phyloP scores from a whole-genome alignment of 2,888 invertebrate species.

The Elegia similella region DNA sequence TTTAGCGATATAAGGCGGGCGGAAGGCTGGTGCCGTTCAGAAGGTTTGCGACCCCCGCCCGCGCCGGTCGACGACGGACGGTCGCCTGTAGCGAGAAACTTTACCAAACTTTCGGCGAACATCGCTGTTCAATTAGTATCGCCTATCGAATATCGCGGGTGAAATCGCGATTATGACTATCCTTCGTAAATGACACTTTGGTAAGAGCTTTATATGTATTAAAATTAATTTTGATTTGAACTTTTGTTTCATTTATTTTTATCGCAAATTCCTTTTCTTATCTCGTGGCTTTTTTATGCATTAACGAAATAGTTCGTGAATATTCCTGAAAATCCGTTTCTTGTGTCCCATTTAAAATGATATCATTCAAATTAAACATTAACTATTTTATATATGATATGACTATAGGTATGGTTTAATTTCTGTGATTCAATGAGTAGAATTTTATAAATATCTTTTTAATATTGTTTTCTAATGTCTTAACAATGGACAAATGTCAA shows the following conservation, averaged over 20 bases:
- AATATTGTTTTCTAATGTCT: too few relatives aligned
- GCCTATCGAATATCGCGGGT: constrained; percentile 9
- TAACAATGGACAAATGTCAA: too few relatives aligned
- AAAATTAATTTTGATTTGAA: background rate
- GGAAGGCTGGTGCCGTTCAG: constrained; percentile 51
- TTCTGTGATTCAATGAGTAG: too few relatives aligned
- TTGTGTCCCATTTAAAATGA: too few relatives aligned
- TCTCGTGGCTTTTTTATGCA: background rate
- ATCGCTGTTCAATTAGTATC: constrained; percentile 18
- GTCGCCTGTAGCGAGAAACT: constrained; percentile 47
- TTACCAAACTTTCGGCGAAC: constrained; percentile 40
- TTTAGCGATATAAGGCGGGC: constrained; percentile 57
- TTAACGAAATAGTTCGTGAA: background rate
- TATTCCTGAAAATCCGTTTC: background rate
- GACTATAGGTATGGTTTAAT: too few relatives aligned
- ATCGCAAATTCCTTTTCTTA: background rate
- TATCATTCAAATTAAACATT: too few relatives aligned
- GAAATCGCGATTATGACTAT: constrained; percentile 19
- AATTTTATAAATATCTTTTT: too few relatives aligned
- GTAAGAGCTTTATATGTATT: constrained; percentile 17
- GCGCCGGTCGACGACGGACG: constrained; percentile 45
- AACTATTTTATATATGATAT: too few relatives aligned
- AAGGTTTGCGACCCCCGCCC: constrained; percentile 55
- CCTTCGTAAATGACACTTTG: constrained; percentile 10
- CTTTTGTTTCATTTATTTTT: background rate